Conservation (phyloP, 23 tunicate species). For the Ciona savignyi region DNA sequence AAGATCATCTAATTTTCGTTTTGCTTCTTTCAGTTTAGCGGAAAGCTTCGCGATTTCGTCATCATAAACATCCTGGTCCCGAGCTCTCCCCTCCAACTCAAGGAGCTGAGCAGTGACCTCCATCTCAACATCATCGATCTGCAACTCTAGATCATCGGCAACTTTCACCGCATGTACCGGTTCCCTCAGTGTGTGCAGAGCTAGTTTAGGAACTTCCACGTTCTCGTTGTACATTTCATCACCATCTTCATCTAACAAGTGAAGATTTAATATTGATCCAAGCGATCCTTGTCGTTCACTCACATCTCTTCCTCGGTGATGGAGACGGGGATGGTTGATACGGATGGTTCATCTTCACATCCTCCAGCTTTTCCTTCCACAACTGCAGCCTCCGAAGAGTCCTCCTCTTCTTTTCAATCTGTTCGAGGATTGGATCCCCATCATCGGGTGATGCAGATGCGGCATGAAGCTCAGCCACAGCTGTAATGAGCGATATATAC, state of each 20-base stretch:
- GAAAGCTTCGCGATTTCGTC: constrained; percentile 35
- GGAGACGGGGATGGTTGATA: constrained; percentile 37
- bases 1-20: constrained; percentile 10
- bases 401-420: constrained; percentile 19
- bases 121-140: constrained; percentile 54
- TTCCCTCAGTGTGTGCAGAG: constrained; percentile 29
- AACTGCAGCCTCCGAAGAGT: constrained; percentile 14
- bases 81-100: constrained; percentile 35
- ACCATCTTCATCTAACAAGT: constrained; percentile 1
- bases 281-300: background rate
- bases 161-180: constrained; percentile 17
- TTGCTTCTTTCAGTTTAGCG: constrained; percentile 21
- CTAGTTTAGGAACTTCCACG: constrained; percentile 34
- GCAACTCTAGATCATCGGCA: constrained; percentile 26
- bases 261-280: background rate
- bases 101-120: constrained; percentile 35
- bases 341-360: constrained; percentile 32
- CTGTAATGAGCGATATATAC: too few relatives aligned
- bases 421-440: constrained; percentile 13
- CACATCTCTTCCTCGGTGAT: constrained; percentile 51
- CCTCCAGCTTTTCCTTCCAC: constrained; percentile 24
- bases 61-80: constrained; percentile 45
- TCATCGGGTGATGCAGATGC: background rate
- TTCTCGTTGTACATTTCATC: background rate
- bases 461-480: constrained; percentile 6